Conservation (phyloP, 1,140 invertebrate species). For the Plodia interpunctella region DNA sequence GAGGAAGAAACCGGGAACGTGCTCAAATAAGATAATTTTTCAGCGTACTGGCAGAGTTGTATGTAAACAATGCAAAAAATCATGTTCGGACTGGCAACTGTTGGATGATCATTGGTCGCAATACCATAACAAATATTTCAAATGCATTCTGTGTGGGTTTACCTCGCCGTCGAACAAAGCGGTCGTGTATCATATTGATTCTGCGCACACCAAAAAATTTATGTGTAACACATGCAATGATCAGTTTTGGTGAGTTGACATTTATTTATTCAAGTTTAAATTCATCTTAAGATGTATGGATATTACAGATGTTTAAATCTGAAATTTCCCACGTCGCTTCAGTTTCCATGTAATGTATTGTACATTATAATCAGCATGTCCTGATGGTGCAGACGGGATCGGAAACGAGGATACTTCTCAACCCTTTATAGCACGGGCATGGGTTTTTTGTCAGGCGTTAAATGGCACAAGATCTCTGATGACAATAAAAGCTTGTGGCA, state of each 20-base stretch:
- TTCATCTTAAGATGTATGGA: too few species aligned
- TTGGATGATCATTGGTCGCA: not conserved
- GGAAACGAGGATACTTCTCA: too few species aligned
- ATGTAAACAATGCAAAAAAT: not conserved
- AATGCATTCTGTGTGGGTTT: slow-evolving; percentile 12
- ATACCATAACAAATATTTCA: slow-evolving; percentile 7
- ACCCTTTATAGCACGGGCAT: too few species aligned
- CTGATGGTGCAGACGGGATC: too few species aligned
- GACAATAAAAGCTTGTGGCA: too few species aligned
- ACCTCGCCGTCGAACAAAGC: not conserved
- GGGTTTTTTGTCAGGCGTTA: too few species aligned
- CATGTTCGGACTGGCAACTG: not conserved
- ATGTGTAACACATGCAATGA: slow-evolving; percentile 16
- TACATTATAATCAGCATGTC: too few species aligned
- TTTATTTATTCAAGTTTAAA: not conserved
- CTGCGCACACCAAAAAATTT: slow-evolving; percentile 10
- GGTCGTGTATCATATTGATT: slow-evolving; percentile 21
- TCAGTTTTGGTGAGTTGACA: slow-evolving; percentile 12
- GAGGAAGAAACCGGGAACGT: too few species aligned
- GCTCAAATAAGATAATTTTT: slow-evolving; percentile 5
- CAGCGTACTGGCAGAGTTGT: not conserved
- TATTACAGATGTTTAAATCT: too few species aligned
- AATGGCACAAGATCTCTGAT: too few species aligned
- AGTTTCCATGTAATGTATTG: too few species aligned
- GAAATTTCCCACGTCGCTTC: too few species aligned